A percentile compares a stretch with the other conserved stretches of the same genome.
Conservation (phyloP, 2,797 vertebrate genomes). For the Euthynnus affinis region DNA sequence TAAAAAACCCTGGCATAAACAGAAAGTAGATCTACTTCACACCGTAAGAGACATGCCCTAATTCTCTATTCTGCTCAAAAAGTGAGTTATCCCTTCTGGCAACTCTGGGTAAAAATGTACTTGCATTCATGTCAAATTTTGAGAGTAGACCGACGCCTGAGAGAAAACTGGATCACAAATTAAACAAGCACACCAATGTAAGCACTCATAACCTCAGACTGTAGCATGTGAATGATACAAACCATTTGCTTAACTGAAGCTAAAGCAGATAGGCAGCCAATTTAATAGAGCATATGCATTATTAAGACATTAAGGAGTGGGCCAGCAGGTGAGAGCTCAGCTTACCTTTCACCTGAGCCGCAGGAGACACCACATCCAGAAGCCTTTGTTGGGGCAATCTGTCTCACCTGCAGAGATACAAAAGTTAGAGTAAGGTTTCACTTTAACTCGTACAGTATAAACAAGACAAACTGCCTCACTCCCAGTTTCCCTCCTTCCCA, state of each 20-base stretch:
- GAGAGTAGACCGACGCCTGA: slow-evolving; percentile 52
- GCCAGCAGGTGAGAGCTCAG: slow-evolving; percentile 44
- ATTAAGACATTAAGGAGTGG: slow-evolving; percentile 47
- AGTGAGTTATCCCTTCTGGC: slow-evolving; percentile 50
- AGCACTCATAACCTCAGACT: background rate
- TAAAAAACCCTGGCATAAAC: slow-evolving; percentile 34
- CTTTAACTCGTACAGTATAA: slow-evolving; percentile 46
- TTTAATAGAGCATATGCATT: slow-evolving; percentile 35
- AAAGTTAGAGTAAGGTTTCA: slow-evolving; percentile 62
- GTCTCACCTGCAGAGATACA: slow-evolving; percentile 74
- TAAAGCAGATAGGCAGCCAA: slow-evolving; percentile 9
- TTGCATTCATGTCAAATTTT: slow-evolving; percentile 58
- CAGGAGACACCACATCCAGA: slow-evolving; percentile 77
- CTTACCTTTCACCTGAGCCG: slow-evolving; percentile 83
- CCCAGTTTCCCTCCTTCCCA: slow-evolving; percentile 38
- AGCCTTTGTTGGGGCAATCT: slow-evolving; percentile 64
- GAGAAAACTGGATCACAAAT: slow-evolving; percentile 43
- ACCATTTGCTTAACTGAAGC: slow-evolving; percentile 35
- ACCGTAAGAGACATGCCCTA: slow-evolving; percentile 56
- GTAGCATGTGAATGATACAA: slow-evolving; percentile 5
- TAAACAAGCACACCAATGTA: background rate
- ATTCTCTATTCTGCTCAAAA: slow-evolving; percentile 53
- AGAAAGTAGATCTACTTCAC: slow-evolving; percentile 34
- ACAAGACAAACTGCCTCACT: slow-evolving; percentile 27
- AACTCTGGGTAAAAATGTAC: slow-evolving; percentile 52